Conservation (phyloP, 2,888 invertebrate genomes). For the Diaphora mendica region DNA sequence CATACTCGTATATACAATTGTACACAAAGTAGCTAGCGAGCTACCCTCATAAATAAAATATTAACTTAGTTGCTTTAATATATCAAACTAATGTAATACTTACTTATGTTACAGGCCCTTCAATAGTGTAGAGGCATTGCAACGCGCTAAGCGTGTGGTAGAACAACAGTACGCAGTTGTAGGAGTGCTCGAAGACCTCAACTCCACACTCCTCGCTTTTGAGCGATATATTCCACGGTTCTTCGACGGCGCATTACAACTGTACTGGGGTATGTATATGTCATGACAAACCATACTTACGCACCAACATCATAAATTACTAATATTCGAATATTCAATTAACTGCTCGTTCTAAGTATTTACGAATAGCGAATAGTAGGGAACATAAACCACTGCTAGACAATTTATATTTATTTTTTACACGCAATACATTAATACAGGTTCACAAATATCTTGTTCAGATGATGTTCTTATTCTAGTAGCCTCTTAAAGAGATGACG, state of each 20-base stretch:
- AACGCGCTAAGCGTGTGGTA: slow-evolving; percentile 94
- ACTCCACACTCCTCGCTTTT: slow-evolving; percentile 93
- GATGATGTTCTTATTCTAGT: background rate
- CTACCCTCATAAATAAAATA: background rate
- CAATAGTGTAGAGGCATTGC: slow-evolving; percentile 93
- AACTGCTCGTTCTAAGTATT: background rate
- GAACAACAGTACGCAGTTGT: slow-evolving; percentile 96
- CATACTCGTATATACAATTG: too few species aligned
- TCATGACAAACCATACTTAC: background rate
- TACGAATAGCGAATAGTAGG: background rate
- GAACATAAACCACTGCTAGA: background rate
- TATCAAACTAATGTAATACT: background rate
- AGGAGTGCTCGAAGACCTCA: slow-evolving; percentile 95
- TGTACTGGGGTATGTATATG: slow-evolving; percentile 91
- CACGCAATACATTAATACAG: background rate
- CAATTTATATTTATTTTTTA: background rate
- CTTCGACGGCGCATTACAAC: slow-evolving; percentile 91
- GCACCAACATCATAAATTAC: background rate
- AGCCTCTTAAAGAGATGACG: background rate
- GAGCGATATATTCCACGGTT: slow-evolving; percentile 94
- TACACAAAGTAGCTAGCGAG: too few species aligned
- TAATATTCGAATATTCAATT: background rate
- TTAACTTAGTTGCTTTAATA: background rate
- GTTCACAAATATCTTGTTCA: background rate
- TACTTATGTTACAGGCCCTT: slow-evolving; percentile 89